Base-by-base conservation (phyloP, 2,113 vertebrate species). In the Phylloscopus trochilus region DNA sequence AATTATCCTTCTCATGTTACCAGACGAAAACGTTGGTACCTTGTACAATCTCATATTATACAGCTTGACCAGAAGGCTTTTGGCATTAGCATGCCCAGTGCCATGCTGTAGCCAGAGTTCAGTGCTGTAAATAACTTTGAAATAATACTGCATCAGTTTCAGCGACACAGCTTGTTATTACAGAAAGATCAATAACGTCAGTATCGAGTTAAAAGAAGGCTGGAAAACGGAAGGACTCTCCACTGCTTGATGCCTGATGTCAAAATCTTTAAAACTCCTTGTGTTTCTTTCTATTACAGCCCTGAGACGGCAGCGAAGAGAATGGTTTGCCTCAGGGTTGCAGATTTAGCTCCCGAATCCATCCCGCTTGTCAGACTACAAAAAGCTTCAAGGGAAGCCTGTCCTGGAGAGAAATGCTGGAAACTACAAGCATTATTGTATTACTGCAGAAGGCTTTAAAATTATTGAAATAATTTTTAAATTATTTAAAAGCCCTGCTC, bases 311-410 rank as follows among this genome's bases (percentile, higher is more conserved):
- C 23, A 56, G 23, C 23, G 18, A 16, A 24, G 12, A 35, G 53
- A 35, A 19, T 21, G 20, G 2, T 15, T 15, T 51, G 13, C 17
- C 15, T 22, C 7, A 7, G 19, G 8, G 41, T 41, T 41, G 41
- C 41, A 41, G 18, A 83, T 46, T 56, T 4, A 41, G 30, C 15
- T 20, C 26, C 15, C 19, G 5, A 41, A 62, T 22, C 22, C 10
- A 10, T 17, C 18, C n/a, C 19, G 7, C 7, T 1, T 6, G 19
- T 5, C 31, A 27, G 13, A 22, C 30, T 20, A 3, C 0, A 0
- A 10, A 14, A 23, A 15, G 7, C 6, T 59, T 37, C 7, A 11
- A 3, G 27, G n/a, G 19, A 74, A 78, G 17, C 14, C 19, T 26
- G 20, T 9, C 35, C 5, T 37, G 28, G 24, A 56, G 4, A 41